These are phyloP conservation scores for Ptyas mucosa DNA, from an alignment of 2,113 vertebrate species.

Conservation along the genomic window DNA sequence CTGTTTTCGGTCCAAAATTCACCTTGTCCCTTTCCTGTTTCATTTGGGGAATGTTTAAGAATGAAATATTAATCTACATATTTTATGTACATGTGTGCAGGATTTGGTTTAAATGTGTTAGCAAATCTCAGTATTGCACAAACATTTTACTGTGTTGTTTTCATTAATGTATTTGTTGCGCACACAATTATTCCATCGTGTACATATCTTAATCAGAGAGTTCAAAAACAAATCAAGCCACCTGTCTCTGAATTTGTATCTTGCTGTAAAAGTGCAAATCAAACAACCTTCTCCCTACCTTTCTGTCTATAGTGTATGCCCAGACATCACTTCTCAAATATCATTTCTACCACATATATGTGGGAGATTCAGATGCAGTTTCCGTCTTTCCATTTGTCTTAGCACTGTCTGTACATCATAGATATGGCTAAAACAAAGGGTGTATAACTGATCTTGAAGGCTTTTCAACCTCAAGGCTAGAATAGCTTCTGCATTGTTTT, in stretches of 20 bases:
- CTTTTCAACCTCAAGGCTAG: background rate
- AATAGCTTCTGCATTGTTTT: background rate
- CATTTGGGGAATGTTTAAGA: background rate
- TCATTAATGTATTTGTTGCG: background rate
- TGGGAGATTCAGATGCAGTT: background rate
- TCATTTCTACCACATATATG: background rate
- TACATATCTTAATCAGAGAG: background rate
- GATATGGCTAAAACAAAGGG: too few relatives aligned
- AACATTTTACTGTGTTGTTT: background rate
- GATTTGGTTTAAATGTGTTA: background rate
- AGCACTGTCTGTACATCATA: background rate
- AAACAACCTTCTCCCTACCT: background rate
- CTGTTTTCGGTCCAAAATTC: background rate
- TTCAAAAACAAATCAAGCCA: background rate
- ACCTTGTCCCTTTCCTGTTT: background rate
- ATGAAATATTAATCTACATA: background rate
- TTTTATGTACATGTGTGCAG: background rate
- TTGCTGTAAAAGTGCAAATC: background rate
- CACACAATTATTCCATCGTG: background rate
- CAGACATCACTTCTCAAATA: background rate
- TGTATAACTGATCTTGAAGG: background rate
- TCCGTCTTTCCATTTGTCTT: background rate
- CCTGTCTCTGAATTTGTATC: background rate
- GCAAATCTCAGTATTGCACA: background rate
- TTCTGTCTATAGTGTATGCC: background rate